Evolutionary conservation across 2,113 vertebrate genomes (phyloP), one percentile per base, ranked within the genome.

Genomic region (Brachirus orientalis): DNA sequence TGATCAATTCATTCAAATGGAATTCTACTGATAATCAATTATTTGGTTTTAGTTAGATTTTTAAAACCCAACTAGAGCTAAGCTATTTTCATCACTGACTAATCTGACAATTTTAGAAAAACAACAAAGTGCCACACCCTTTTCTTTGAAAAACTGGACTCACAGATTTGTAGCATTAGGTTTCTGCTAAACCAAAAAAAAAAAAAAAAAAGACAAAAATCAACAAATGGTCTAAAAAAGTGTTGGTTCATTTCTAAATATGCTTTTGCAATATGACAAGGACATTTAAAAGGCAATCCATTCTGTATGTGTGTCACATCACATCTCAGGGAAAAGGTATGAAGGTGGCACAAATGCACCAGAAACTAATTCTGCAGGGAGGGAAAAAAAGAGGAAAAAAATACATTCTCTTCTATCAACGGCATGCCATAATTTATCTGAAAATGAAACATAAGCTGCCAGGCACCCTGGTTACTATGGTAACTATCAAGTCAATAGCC

Each of bases 391-490:
- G 10, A 41, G 28, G 54, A 33, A 37, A 59, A 76, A 83, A 70
- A 47, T 73, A 84, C 56, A 76, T 86, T 86, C 84, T 76, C 59
- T 77, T 75, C 75, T 68, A 84, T 88, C 80, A 85, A 80, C 83
- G 65, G 77, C 82, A 77, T 16, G 75, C 78, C 58, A 83, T 86
- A 73, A 88, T 89, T 86, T 84, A 89, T 88, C 83, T 88, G 83
- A 83, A 87, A 83, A 91, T 90, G 87, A 90, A 91, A 86, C 86
- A 86, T 86, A 86, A 88, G 85, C 85, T 87, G 80, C 86, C 83
- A 87, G 80, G 79, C 79, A 72, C 77, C 74, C 84, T 70, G 72
- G 90, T 91, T 90, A 73, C 90, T 75, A 90, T 90, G 83, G 90
- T 69, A 91, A 91, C 90, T 83, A 84, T 89, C 80, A 75, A 88